Conservation (phyloP, 2,113 vertebrate species). For the Ammospiza nelsoni region DNA sequence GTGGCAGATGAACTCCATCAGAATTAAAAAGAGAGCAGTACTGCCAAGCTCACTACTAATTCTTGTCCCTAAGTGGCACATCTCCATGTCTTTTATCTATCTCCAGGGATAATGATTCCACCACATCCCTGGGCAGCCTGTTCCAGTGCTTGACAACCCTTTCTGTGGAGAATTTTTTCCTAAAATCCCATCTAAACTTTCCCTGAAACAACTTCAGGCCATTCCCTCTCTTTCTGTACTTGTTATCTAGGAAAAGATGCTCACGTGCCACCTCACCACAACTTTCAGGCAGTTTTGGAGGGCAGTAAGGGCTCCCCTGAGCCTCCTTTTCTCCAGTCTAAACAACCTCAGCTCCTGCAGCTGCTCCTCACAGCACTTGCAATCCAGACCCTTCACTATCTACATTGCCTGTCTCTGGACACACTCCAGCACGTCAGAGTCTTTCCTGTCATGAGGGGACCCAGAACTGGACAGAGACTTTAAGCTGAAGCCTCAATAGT, state of each 20-base stretch:
- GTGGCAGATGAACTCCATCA: background rate
- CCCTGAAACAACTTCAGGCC: background rate
- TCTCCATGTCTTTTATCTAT: background rate
- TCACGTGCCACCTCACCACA: accelerated
- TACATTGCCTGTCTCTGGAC: background rate
- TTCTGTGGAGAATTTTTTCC: background rate
- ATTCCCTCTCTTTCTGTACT: background rate
- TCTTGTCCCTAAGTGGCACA: background rate
- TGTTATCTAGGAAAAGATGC: background rate
- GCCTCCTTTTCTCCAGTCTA: background rate
- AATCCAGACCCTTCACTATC: background rate
- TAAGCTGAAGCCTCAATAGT: background rate
- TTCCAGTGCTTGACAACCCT: background rate
- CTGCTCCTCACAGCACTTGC: background rate
- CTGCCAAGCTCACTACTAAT: background rate
- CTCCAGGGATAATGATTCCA: background rate
- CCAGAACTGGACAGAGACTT: background rate
- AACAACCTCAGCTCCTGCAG: background rate
- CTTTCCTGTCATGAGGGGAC: background rate
- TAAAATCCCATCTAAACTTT: background rate
- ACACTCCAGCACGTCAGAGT: background rate
- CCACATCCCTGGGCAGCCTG: background rate
- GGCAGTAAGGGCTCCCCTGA: background rate
- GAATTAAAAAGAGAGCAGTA: background rate
- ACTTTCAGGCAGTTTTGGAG: background rate